Evolutionary conservation across 2,888 invertebrate species (phyloP), one percentile per base, ranked within the genome.

Genomic region (Arrhopalites spinosus): DNA sequence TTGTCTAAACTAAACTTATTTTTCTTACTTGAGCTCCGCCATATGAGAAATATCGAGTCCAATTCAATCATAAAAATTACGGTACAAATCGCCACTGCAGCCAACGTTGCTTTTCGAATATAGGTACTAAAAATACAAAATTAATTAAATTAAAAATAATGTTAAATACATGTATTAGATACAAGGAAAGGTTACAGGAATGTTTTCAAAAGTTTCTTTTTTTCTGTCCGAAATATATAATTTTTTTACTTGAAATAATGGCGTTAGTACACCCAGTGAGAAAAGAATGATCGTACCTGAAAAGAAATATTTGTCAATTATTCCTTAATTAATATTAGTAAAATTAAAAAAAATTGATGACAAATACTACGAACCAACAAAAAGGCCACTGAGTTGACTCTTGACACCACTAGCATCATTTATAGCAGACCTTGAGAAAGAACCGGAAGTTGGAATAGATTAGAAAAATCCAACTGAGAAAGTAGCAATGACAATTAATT

Each of bases 341-440:
- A n/a, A n/a, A n/a, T n/a, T n/a, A n/a, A n/a, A n/a, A n/a, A n/a
- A n/a, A n/a, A n/a, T n/a, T n/a, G n/a, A n/a, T n/a, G n/a, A n/a
- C n/a, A n/a, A n/a, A n/a, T n/a, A n/a, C n/a, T n/a, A n/a, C 11
- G 23, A 8, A 90, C 93, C 92, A 64, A 92, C 90, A 86, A 92
- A 91, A 69, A 93, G 85, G 13, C 93, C 93, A 71, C 93, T 91
- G 84, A 94, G 88, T 7, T 96, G 94, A 0, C 94, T 93, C 83
- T 91, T 89, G 29, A 96, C 93, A 70, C 95, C 95, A 85, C 94
- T 94, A 68, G 93, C 91, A 85, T 93, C 91, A 84, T 93, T 93
- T 0, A 97, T 94, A 76, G 96, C 96, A 77, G 95, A 93, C 84
- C 94, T 89, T 2, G 94, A 93, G 86, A 95, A 94, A 61, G 94